Evolutionary conservation across 2,888 invertebrate species (phyloP), one percentile per base, ranked within the genome.

Genomic region (Blera fallax): DNA sequence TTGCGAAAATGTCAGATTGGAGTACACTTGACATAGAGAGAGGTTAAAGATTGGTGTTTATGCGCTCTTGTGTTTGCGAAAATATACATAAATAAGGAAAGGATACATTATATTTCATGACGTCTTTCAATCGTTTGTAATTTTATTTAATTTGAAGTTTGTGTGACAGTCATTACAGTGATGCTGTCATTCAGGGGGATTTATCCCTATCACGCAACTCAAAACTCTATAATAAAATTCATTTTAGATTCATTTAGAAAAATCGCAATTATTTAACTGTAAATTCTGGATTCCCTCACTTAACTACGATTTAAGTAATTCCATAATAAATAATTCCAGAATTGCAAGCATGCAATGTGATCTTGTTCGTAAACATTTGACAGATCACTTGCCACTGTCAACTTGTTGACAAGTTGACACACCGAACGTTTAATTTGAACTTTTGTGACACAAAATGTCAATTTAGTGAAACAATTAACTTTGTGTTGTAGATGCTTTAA

Each of bases 21-120:
- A 69, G 69, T 52, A 69, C 50, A 69, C 69, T 78, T 69, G 77
- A 78, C 77, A 69, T n/a, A 18, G 29, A 77, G 69, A 58, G 40
- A 50, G 69, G 67, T 69, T 69, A 56, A 56, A 37, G 34, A 76
- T 21, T 29, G n/a, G 16, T 43, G 54, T 45, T 70, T 74, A 43
- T 43, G 52, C 37, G 29, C 29, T 52, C 32, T 32, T 32, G 3
- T 27, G 27, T 40, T 52, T 16, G 16, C 34, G 14, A 32, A 21
- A 29, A 62, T 21, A 52, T 73, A 24, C 24, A 24, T 24, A 37
- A 64, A 40, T 29, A 73, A 62, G 27, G 40, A 21, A 27, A 52
- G 11, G 34, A 32, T 29, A 27, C 27, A 50, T 50, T 34, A 5
- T 52, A 24, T 67, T 11, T 24, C 10, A 10, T 40, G 34, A 18